Base-by-base conservation (phyloP, 2,113 vertebrate species). In the Paramisgurnus dabryanus region DNA sequence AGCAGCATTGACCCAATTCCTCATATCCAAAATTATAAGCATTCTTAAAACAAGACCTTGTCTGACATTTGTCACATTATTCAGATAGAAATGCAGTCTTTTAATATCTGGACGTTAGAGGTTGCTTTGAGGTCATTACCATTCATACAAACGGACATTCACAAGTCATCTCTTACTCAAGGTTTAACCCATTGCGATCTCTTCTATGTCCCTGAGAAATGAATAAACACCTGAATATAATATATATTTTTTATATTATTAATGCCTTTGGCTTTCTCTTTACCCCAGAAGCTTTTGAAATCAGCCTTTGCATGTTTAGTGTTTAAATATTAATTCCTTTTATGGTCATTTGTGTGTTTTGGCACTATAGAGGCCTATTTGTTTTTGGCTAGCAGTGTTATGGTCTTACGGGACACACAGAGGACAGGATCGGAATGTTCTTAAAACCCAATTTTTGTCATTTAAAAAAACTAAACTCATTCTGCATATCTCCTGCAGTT, bases 351-450 rank as follows among this genome's bases (percentile, higher is more conserved):
- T 68, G 65, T 69, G 17, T 76, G 58, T 69, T 40, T 69, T 76
- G 64, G 55, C 65, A 6, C 43, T 43, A 50, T 8, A 13, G 0
- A 13, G 27, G 27, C 3, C 27, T 18, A 18, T 27, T 81, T 81
- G 64, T 81, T 81, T 81, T 72, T 3, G 17, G 55, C 10, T 40
- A 76, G 41, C 43, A 61, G 72, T 61, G 22, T 8, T n/a, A 17
- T n/a, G 69, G 68, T 69, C 65, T 69, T 58, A 7, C 45, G 65
- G 72, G 80, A 76, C 40, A 57, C 18, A 3, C 2, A 75, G 61
- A 75, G 43, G 40, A 45, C 45, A 40, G 27, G 80, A 81, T 69
- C 34, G 65, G 72, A 81, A 76, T 63, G 80, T 69, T 81, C 69
- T 60, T 47, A 22, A 49, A 76, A 41, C 12, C 22, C 64, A 63